Evolutionary conservation across 2,797 vertebrate species (phyloP).

Genomic region (Acanthurus leucopareius): DNA sequence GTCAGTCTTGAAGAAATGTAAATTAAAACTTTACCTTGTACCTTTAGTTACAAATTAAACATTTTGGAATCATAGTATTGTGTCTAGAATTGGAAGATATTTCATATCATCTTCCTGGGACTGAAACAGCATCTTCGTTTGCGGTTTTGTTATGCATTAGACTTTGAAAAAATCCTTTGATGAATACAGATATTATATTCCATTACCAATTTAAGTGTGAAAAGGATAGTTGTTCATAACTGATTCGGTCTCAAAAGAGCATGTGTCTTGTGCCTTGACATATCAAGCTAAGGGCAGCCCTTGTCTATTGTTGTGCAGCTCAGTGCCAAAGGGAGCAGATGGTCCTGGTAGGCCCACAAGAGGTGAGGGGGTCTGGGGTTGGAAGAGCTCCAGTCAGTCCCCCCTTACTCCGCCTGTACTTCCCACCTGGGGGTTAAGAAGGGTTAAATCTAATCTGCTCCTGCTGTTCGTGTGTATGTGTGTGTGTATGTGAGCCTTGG

Average conservation of each 20-base stretch:
- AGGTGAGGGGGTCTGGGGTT: slow-evolving; percentile 61
- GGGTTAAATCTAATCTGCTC: slow-evolving; percentile 77
- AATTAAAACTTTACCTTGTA: too few relatives aligned
- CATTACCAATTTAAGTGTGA: background rate
- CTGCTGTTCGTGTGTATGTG: slow-evolving; percentile 26
- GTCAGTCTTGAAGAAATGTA: too few relatives aligned
- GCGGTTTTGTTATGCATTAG: background rate
- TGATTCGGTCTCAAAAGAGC: slow-evolving; percentile 15
- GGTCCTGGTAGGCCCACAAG: slow-evolving; percentile 62
- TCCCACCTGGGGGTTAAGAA: slow-evolving; percentile 74
- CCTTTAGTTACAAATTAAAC: too few relatives aligned
- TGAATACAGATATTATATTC: background rate
- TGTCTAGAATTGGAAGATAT: too few relatives aligned
- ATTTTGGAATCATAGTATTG: too few relatives aligned
- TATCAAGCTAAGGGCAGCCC: slow-evolving; percentile 35
- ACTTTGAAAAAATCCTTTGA: background rate
- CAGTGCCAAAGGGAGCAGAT: slow-evolving; percentile 73
- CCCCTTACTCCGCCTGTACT: slow-evolving; percentile 20
- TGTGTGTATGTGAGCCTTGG: slow-evolving; percentile 28
- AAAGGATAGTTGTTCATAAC: background rate
- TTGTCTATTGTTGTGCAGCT: slow-evolving; percentile 32
- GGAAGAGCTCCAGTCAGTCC: slow-evolving; percentile 51
- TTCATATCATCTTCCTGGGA: background rate
- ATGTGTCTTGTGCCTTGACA: slow-evolving; percentile 4
- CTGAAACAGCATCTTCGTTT: too few relatives aligned